Base-by-base conservation (phyloP, 2,888 invertebrate species). In the Amitus sp. region DNA sequence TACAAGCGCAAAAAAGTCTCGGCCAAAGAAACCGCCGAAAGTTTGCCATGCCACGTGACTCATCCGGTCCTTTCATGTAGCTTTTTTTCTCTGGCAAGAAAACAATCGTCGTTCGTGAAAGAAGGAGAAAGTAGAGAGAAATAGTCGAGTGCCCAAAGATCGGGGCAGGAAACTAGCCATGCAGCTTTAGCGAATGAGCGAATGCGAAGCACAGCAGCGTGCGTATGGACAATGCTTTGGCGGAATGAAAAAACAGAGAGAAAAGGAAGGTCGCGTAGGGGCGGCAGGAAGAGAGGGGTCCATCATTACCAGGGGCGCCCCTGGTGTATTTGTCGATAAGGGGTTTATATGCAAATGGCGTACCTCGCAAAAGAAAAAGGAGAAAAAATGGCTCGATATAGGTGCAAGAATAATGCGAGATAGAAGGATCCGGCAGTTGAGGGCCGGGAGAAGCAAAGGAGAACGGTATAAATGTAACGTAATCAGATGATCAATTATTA, bases 401-500 rank as follows among this genome's bases (percentile, higher is more conserved):
- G 73, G 73, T 70, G 68, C 69, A 74, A 68, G 73, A 75, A 76
- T 77, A 77, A 77, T 76, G 68, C 73, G 66, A 59, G 61, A 57
- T 57, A 65, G 58, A 65, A 55, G 54, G 46, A 54, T 43, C 42
- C 50, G 34, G 45, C 53, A 9, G 19, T 45, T 58, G 17, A 42
- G 52, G 51, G 59, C 62, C 62, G 64, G 62, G 63, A 23, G 23
- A 7, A 27, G 23, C 27, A 60, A 69, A 72, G 73, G 75, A 50
- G 61, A 52, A 39, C 52, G 67, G 76, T 76, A 75, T 77, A 78
- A 63, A 78, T 75, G 78, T 78, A 79, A 77, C 78, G 77, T 80
- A 80, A 80, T 80, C 80, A 79, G 79, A 80, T 78, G 79, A 80
- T 80, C 80, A 80, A 80, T 80, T 80, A 80, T 80, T 79, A 77